Base-by-base conservation (phyloP, 1,140 invertebrate species). In the Leptonema lineaticorne region DNA sequence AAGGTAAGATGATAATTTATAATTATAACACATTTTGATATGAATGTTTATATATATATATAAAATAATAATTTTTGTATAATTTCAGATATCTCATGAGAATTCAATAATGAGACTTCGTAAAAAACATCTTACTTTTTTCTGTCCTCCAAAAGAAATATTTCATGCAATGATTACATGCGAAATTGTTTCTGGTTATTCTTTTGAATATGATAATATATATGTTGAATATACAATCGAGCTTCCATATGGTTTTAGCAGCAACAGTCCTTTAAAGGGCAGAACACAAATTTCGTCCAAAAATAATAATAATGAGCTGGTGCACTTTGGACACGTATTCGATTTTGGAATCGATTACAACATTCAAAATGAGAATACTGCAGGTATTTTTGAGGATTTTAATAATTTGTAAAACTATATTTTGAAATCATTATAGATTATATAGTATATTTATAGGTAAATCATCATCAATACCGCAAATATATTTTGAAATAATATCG, bases 401-500 rank as follows among this genome's bases (percentile, higher is more conserved):
- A 48, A 6, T 33, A 33, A 6, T 18, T 48, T 20, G 9, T 22
- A 48, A 20, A 22, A 26, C 9, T 14, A 18, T n/a, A 27, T 57
- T 66, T 24, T 30, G 9, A 30, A 48, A 3, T 48, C 24, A 30
- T 27, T 28, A 28, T 9, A 26, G 18, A 26, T 30, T 27, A 20
- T 53, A n/a, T n/a, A n/a, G n/a, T n/a, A 1, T 16, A 63, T 27
- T 63, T 45, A 16, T 29, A 53, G 63, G 33, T 5, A 9, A 16
- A 27, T 28, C 29, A 1, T 27, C 29, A 6, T 58, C 5, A n/a
- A 33, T 56, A 41, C 69, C 73, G 8, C 45, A 76, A 65, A 45
- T 82, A 1, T 80, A 76, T 70, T 75, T 83, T 46, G 79, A 83
- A 75, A 75, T 76, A 0, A 79, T 81, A 68, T 82, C 81, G 1